Conservation (phyloP, 2,113 vertebrate genomes). For the Oreocharis arfaki region DNA sequence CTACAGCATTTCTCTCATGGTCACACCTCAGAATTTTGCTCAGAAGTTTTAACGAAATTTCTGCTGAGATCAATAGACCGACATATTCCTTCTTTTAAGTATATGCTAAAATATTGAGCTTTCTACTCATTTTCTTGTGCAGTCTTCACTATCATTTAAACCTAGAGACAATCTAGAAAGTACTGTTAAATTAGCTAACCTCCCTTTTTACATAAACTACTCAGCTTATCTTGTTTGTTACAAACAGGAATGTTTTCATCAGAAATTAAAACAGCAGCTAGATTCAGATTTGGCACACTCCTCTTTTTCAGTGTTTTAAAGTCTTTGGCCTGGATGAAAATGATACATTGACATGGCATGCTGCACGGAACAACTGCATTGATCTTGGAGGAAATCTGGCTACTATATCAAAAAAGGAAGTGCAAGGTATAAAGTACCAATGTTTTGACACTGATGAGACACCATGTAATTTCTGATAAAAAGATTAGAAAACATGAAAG, state of each 20-base stretch:
- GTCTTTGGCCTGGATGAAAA: conserved; percentile 66
- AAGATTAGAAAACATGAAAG: not conserved
- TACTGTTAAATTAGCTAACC: not conserved
- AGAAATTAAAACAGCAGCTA: not conserved
- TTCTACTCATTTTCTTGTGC: not conserved
- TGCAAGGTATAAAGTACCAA: conserved; percentile 76
- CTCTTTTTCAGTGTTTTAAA: conserved; percentile 82
- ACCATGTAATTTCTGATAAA: not conserved
- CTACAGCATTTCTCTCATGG: not conserved
- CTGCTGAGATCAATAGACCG: not conserved
- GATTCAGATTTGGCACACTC: not conserved
- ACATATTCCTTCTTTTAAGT: not conserved
- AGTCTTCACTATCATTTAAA: not conserved
- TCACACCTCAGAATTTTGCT: not conserved
- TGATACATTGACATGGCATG: conserved; percentile 75
- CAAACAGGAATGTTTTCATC: not conserved
- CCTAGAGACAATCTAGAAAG: not conserved
- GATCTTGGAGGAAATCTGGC: conserved; percentile 83
- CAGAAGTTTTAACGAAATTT: not conserved
- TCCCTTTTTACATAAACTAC: not conserved
- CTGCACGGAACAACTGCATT: conserved; percentile 77
- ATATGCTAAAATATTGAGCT: not conserved
- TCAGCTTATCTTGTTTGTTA: not conserved
- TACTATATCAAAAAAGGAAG: conserved; percentile 77
- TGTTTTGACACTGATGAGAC: not conserved